Evolutionary conservation across 2,113 vertebrate species (phyloP).

Genomic region (Hippocampus zosterae): DNA sequence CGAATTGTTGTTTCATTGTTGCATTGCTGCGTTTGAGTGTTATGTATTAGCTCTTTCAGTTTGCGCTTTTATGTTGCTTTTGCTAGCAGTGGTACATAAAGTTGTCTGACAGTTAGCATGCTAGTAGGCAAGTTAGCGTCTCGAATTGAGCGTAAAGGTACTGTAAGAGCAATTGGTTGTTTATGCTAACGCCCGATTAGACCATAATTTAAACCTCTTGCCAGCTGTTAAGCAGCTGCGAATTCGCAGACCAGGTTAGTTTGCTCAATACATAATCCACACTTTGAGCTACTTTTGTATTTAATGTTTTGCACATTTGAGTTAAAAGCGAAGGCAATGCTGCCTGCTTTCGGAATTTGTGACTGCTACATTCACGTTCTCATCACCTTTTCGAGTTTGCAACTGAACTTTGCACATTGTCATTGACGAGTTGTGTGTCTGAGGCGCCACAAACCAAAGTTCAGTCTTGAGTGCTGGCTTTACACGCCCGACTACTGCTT

Average conservation of each 20-base stretch:
- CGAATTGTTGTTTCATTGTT: neutral
- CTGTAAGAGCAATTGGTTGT: constrained; percentile 5
- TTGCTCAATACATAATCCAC: neutral
- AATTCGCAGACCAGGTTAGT: constrained; percentile 1
- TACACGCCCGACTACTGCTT: neutral
- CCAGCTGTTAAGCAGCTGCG: neutral
- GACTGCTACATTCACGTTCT: neutral
- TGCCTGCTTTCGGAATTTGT: neutral
- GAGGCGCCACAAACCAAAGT: constrained; percentile 5
- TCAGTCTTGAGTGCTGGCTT: neutral
- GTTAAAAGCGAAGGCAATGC: too few species aligned
- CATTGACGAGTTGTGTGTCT: neutral
- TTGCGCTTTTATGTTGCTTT: neutral
- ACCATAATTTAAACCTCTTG: constrained; percentile 6
- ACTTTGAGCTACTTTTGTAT: neutral
- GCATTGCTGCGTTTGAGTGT: neutral
- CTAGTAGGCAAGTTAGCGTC: constrained; percentile 27
- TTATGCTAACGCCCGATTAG: neutral
- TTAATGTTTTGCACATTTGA: neutral
- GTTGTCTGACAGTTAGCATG: constrained; percentile 33
- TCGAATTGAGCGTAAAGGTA: neutral
- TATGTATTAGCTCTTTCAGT: too few species aligned
- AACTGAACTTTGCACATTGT: constrained; percentile 4
- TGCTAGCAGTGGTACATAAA: neutral
- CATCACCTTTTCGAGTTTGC: neutral